A percentile compares a stretch with the other conserved stretches of the same genome.
Conservation (phyloP, 2,888 invertebrate species). For the Cryptophagus acutangulus region DNA sequence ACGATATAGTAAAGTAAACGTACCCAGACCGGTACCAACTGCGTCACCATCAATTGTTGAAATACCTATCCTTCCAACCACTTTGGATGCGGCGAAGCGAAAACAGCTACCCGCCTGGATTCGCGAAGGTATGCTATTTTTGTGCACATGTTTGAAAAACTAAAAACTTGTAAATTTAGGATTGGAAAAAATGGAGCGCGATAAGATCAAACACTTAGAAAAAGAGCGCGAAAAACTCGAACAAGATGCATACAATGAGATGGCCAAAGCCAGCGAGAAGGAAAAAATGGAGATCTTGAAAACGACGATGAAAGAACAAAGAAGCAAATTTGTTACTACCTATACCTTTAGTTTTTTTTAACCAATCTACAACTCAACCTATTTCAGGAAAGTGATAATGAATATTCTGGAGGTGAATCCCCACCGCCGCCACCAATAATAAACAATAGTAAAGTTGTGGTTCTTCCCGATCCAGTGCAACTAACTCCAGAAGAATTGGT, state of each 20-base stretch:
- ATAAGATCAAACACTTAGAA: constrained; percentile 83
- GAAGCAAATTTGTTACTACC: constrained; percentile 58
- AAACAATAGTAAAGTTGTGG: background rate
- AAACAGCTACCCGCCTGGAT: constrained; percentile 97
- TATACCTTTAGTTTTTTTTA: constrained; percentile 2
- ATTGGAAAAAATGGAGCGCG: constrained; percentile 94
- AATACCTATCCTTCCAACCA: constrained; percentile 28
- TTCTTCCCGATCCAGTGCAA: constrained; percentile 18
- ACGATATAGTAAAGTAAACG: constrained; percentile 45
- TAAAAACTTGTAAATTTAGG: too few species aligned
- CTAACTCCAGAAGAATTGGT: constrained; percentile 57
- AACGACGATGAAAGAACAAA: constrained; percentile 46
- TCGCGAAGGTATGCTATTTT: constrained; percentile 74
- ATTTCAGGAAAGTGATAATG: constrained; percentile 40
- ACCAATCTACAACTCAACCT: background rate
- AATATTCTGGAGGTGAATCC: constrained; percentile 53
- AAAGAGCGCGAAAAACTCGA: constrained; percentile 65
- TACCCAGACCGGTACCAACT: constrained; percentile 30
- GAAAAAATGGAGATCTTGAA: constrained; percentile 49
- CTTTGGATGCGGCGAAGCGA: constrained; percentile 77
- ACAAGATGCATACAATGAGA: constrained; percentile 55
- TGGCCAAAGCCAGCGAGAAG: constrained; percentile 53
- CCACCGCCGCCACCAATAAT: constrained; percentile 16
- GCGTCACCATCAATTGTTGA: constrained; percentile 31
- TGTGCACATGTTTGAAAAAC: constrained; percentile 1